Base-by-base conservation (phyloP, 2,888 invertebrate species). In the Lepidocyrtinus sp. region DNA sequence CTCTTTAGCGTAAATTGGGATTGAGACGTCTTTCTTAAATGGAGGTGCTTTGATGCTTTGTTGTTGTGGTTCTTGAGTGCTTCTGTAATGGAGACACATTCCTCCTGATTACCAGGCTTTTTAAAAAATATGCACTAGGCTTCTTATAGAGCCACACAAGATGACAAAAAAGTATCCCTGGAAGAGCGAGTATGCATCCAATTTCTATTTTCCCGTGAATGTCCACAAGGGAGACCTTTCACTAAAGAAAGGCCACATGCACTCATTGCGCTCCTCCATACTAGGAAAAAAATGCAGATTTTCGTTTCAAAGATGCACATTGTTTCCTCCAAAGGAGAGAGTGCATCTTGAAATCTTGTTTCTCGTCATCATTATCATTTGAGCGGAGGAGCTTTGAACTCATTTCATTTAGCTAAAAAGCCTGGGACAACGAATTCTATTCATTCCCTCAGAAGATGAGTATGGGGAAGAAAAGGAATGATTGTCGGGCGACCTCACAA, bases 1-100 rank as follows among this genome's bases (percentile, higher is more conserved):
- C 50, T 50, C 17, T n/a, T n/a, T n/a, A n/a, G n/a, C 50, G 50
- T 50, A 50, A n/a, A 50, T 50, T 50, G 50, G 17, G 50, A 50
- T 50, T 50, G 50, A 50, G 50, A 71, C 71, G 55, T 62, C 71
- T 71, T 65, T 22, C 50, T 24, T 46, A 67, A 26, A 64, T 27
- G 27, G 17, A 64, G 64, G 36, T 67, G 45, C 46, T 46, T 46
- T 46, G 64, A 19, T 67, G 45, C 46, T 46, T 46, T 46, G 45
- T 21, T 46, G 45, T 67, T 67, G 67, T 46, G 22, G 45, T 67
- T 46, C 21, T 36, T 5, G 17, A 50, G 50, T 50, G 50, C 50
- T 50, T 50, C 50, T 50, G 50, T 36, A 26, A 70, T 59, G 62
- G 61, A 71, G 36, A 21, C 27, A 61, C 25, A 59, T n/a, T n/a